Percentiles rank a stretch among this genome's conserved stretches.
Conservation (phyloP, 1,140 invertebrate species). For the Philopotamus ludificatus region DNA sequence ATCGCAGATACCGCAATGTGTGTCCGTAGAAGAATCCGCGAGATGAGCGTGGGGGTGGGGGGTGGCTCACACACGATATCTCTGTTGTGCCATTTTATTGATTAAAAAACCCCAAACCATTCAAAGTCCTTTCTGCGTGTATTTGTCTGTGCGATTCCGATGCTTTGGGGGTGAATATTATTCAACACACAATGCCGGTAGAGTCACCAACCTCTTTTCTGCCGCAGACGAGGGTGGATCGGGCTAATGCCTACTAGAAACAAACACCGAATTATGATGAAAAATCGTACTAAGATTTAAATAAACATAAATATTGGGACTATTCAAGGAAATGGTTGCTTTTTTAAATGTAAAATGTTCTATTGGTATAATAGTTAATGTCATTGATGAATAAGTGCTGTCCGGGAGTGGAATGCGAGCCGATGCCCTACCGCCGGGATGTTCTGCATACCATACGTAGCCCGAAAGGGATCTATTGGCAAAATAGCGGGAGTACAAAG, state of each 20-base stretch:
- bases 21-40: too few relatives aligned
- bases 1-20: too few relatives aligned
- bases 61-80: conserved; percentile 6
- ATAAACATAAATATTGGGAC: too few relatives aligned
- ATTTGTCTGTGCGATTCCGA: conserved; percentile 26
- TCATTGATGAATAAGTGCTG: not conserved
- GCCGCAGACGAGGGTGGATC: not conserved
- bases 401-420: not conserved
- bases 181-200: conserved; percentile 13
- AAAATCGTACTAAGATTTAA: too few relatives aligned
- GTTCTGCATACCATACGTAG: not conserved
- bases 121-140: conserved; percentile 24
- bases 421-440: not conserved
- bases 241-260: not conserved
- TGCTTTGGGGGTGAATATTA: conserved; percentile 27
- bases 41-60: not conserved
- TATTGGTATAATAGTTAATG: not conserved
- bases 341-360: not conserved
- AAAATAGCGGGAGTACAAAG: conserved; percentile 5
- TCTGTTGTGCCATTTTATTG: conserved; percentile 40
- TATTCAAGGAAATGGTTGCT: too few relatives aligned
- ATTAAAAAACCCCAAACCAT: conserved; percentile 41
- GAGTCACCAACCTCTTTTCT: conserved; percentile 6
- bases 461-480: conserved; percentile 12
- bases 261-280: too few relatives aligned